Evolutionary conservation across 2,888 invertebrate species (phyloP).

Genomic region (Campoplex nolae): DNA sequence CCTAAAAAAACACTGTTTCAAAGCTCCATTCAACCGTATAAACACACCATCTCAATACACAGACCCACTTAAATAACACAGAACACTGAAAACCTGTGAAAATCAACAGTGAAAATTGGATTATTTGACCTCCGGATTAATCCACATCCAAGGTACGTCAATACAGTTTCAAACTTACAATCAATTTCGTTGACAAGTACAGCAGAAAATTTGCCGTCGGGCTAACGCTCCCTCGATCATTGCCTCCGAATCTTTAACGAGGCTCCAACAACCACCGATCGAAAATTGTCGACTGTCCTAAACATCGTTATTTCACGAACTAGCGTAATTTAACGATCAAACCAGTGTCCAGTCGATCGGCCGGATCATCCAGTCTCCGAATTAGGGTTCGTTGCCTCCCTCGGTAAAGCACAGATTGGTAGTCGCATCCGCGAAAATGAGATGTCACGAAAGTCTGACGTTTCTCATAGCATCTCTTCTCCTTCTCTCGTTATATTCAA

Average conservation of each 20-base stretch:
- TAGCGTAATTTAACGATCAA: slow-evolving; percentile 5
- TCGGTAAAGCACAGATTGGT: background rate
- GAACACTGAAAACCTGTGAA: slow-evolving; percentile 44
- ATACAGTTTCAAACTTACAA: background rate
- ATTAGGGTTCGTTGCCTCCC: background rate
- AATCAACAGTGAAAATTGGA: slow-evolving; percentile 66
- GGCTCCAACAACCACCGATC: background rate
- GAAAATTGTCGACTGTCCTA: background rate
- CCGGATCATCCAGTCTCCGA: background rate
- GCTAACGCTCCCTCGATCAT: background rate
- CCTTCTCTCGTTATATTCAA: slow-evolving; percentile 16
- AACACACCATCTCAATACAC: background rate
- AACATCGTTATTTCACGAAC: background rate
- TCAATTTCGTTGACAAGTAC: background rate
- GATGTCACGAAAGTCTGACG: slow-evolving; percentile 52
- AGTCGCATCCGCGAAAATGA: slow-evolving; percentile 51
- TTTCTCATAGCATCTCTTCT: slow-evolving; percentile 13
- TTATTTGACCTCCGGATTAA: slow-evolving; percentile 56
- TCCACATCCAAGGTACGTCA: slow-evolving; percentile 46
- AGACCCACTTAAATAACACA: background rate
- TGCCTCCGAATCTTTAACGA: background rate
- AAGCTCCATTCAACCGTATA: background rate
- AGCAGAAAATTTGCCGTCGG: slow-evolving; percentile 3
- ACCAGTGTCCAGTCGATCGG: background rate
- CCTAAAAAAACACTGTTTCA: slow-evolving; percentile 22